Conservation (phyloP, 2,113 vertebrate genomes). For the Sisor rabdophorus region DNA sequence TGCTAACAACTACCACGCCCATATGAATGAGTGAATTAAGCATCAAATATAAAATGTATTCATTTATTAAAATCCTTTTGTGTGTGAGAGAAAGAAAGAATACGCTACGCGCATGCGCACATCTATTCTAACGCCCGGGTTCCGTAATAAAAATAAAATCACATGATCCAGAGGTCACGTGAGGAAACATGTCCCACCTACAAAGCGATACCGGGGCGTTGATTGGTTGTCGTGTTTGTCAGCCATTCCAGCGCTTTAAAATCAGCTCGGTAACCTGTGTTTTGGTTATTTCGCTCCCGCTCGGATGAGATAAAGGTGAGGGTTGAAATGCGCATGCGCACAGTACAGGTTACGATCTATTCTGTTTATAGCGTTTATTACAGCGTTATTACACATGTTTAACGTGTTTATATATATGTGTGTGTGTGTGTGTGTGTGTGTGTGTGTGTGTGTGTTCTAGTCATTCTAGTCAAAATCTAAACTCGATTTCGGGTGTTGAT, state of each 20-base stretch:
- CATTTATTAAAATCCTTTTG: not conserved
- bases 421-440: not conserved
- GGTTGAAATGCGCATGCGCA: not conserved
- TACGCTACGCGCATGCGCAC: not conserved
- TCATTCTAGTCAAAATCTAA: too few relatives aligned
- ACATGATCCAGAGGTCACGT: too few relatives aligned
- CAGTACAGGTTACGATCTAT: too few relatives aligned
- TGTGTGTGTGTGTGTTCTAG: not conserved
- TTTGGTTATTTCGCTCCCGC: not conserved
- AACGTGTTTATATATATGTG: not conserved
- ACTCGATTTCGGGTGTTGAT: too few relatives aligned
- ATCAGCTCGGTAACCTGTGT: fast-evolving
- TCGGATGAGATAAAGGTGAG: not conserved
- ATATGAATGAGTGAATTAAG: too few relatives aligned
- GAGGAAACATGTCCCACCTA: too few relatives aligned
- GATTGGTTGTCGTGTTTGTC: too few relatives aligned
- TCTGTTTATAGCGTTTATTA: not conserved
- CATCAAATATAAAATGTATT: not conserved
- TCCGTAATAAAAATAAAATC: too few relatives aligned
- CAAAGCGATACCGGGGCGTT: too few relatives aligned
- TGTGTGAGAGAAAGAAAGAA: too few relatives aligned
- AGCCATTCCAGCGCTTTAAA: not conserved
- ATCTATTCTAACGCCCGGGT: too few relatives aligned
- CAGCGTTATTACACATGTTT: not conserved
- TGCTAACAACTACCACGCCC: too few relatives aligned